phyloP scores from a whole-genome alignment of 2,888 invertebrate genomes.

The Microplitis manilae region DNA sequence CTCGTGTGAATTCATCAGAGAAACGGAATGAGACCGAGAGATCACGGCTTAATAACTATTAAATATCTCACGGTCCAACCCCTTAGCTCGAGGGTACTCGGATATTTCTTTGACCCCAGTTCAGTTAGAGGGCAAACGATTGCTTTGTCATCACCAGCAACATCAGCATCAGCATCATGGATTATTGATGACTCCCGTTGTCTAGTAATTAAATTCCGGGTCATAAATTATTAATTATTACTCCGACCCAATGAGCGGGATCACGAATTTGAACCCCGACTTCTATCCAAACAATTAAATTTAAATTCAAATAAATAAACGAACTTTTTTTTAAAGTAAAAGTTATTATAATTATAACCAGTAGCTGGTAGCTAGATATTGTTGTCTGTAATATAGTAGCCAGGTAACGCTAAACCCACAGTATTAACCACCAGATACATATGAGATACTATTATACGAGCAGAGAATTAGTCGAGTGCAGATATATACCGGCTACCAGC shows the following conservation, averaged over 20 bases:
- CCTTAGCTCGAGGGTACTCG: neutral
- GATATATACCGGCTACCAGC: neutral
- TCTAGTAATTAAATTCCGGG: neutral
- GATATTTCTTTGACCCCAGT: neutral
- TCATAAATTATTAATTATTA: neutral
- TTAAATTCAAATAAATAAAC: neutral
- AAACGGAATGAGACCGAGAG: neutral
- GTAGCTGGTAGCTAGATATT: constrained; percentile 51
- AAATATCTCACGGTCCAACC: neutral
- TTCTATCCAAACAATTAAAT: neutral
- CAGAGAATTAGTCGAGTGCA: constrained; percentile 25
- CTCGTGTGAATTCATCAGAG: neutral
- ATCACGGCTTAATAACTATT: constrained; percentile 1
- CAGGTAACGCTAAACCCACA: constrained; percentile 37
- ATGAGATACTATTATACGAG: constrained; percentile 30
- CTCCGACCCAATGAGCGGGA: no score
- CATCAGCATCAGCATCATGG: neutral
- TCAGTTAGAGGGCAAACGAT: neutral
- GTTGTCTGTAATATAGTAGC: constrained; percentile 37
- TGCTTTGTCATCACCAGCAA: neutral
- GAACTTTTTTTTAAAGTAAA: neutral
- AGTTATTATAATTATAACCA: constrained; percentile 57
- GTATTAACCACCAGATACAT: constrained; percentile 32
- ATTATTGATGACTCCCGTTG: neutral
- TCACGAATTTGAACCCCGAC: neutral